Evolutionary conservation across 2,113 vertebrate genomes (phyloP).

Genomic region (Terrapene triunguis): DNA sequence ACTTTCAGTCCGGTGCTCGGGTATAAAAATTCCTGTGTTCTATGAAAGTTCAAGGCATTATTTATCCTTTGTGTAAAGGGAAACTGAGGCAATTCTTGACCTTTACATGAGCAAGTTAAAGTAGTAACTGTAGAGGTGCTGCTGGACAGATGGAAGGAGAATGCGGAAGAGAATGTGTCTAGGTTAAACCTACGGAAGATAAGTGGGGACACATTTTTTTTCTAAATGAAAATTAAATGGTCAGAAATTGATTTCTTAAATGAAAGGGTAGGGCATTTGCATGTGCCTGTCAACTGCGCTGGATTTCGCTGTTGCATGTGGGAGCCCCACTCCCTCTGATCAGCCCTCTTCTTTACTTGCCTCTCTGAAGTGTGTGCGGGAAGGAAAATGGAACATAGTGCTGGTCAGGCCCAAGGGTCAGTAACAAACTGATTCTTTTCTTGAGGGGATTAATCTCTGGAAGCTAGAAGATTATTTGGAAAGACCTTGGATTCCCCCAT

Average conservation of each 20-base stretch:
- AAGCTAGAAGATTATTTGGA: constrained; percentile 46
- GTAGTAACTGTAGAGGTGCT: background rate
- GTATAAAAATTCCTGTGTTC: background rate
- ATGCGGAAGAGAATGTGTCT: background rate
- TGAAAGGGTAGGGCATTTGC: constrained; percentile 20
- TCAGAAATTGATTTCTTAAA: background rate
- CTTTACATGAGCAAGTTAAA: background rate
- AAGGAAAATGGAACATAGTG: background rate
- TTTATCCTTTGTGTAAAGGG: background rate
- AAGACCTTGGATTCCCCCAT: constrained; percentile 53
- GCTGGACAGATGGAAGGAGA: background rate
- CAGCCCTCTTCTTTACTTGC: background rate
- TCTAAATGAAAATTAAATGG: constrained; percentile 5
- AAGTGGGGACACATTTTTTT: background rate
- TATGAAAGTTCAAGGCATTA: background rate
- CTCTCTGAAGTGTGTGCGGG: background rate
- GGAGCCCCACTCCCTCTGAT: background rate
- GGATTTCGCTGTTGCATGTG: background rate
- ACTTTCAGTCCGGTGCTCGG: background rate
- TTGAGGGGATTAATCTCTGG: background rate
- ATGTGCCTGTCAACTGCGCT: background rate
- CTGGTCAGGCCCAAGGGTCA: background rate
- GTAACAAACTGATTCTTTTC: constrained; percentile 5
- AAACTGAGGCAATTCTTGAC: background rate
- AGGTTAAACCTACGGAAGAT: background rate